Base-by-base conservation (phyloP, 2,113 vertebrate species). In the Anarhynchus alexandrinus region DNA sequence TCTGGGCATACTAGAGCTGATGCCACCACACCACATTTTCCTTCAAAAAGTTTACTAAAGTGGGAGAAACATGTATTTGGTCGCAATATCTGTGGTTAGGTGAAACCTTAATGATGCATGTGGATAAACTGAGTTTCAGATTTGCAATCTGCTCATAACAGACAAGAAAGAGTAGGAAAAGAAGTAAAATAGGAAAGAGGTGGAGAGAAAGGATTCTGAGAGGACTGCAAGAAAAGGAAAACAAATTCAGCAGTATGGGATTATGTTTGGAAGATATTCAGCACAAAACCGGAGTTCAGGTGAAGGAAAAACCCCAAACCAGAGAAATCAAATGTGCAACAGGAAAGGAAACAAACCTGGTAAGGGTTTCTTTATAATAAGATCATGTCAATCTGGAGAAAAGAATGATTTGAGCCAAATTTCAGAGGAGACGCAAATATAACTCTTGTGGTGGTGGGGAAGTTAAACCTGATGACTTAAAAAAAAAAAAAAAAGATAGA, bases 21-120 rank as follows among this genome's bases (percentile, higher is more conserved):
- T 8, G n/a, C 38, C 14, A 7, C 4, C 2, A 12, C 19, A 30
- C 13, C 17, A 22, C 1, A 0, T 42, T 62, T 66, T 59, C 62
- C 34, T 66, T 59, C 21, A 25, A n/a, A 72, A 55, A 62, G 29
- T 32, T 55, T 4, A 11, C 2, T 43, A 5, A 40, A 3, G 20
- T 10, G 59, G 34, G 58, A 42, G 55, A 71, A 89, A 79, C 15
- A 6, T 10, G 5, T 9, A 43, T 51, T 59, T 70, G 34, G 21
- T 34, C 17, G 12, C 27, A 59, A 4, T 23, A 11, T 32, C 38
- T 42, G 54, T 43, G 47, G 16, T 69, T 45, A 52, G 17, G 17
- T 64, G 65, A 42, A 34, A 52, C 20, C 9, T 62, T 36, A 6
- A 7, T 12, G 43, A 6, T 27, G 4, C 12, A 4, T 6, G 17